Conservation (phyloP, 2,888 invertebrate species). For the Aradus depressus region DNA sequence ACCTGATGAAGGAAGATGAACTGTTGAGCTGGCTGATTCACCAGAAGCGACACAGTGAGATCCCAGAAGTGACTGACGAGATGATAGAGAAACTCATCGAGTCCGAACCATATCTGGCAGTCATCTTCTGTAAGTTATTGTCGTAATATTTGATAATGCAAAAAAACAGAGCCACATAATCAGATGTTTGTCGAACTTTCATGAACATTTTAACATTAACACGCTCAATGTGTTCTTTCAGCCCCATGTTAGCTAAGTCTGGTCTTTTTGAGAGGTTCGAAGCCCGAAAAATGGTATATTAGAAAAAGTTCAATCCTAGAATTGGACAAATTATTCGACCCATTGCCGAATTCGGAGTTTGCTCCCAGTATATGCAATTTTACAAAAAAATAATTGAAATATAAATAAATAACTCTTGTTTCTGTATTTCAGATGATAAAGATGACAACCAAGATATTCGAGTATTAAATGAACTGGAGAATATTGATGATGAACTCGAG, state of each 20-base stretch:
- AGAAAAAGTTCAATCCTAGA: no score
- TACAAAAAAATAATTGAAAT: neutral
- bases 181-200: constrained; percentile 75
- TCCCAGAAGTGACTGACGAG: constrained; percentile 84
- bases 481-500: constrained; percentile 83
- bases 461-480: constrained; percentile 78
- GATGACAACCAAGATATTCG: constrained; percentile 81
- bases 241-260: constrained; percentile 86
- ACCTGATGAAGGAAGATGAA: constrained; percentile 81
- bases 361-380: no score
- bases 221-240: constrained; percentile 82
- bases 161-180: constrained; percentile 85
- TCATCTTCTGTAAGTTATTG: constrained; percentile 72
- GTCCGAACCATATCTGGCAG: constrained; percentile 67
- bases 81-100: constrained; percentile 86
- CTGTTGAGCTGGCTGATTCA: constrained; percentile 81
- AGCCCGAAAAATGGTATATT: no score
- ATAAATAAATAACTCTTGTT: neutral
- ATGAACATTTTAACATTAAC: constrained; percentile 89
- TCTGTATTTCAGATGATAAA: constrained; percentile 58
- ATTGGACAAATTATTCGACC: no score
- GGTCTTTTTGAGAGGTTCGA: no score
- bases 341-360: no score
- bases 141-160: constrained; percentile 34
- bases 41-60: constrained; percentile 81